Conservation (phyloP, 2,888 invertebrate genomes). For the Hedya salicella region DNA sequence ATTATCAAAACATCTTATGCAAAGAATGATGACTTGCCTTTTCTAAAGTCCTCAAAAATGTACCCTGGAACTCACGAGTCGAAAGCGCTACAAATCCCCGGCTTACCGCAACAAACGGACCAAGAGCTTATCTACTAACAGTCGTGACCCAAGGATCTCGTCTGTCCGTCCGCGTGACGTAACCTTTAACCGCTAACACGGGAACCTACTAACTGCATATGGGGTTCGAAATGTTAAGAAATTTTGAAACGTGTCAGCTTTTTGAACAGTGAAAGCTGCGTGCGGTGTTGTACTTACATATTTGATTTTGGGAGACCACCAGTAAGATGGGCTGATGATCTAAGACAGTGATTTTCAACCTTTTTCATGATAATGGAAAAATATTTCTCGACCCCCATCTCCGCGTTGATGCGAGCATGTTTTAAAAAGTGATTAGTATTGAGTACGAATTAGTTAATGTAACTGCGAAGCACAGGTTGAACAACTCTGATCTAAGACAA, state of each 20-base stretch:
- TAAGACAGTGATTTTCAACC: too few relatives aligned
- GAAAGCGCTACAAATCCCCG: constrained; percentile 21
- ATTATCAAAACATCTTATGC: too few relatives aligned
- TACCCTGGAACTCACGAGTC: constrained; percentile 17
- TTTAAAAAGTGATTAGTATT: too few relatives aligned
- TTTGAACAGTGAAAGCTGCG: constrained; percentile 5
- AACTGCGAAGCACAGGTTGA: too few relatives aligned
- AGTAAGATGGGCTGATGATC: background rate
- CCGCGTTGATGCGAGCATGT: too few relatives aligned
- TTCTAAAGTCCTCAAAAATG: background rate
- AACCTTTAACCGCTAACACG: constrained; percentile 24
- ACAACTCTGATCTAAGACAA: too few relatives aligned
- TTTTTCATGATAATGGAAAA: too few relatives aligned
- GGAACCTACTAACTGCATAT: background rate
- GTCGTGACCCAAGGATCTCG: constrained; percentile 29
- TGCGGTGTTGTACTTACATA: background rate
- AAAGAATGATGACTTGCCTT: too few relatives aligned
- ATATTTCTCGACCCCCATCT: too few relatives aligned
- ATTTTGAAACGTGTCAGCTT: constrained; percentile 26
- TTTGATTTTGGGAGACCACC: background rate
- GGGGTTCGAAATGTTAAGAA: background rate
- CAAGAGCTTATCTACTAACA: constrained; percentile 6
- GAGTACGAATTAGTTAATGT: too few relatives aligned
- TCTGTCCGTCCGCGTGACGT: constrained; percentile 13
- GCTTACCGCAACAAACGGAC: constrained; percentile 14